Evolutionary conservation across 2,797 vertebrate genomes (phyloP), one percentile per base, ranked within the genome.

Genomic region (Alauda arvensis): DNA sequence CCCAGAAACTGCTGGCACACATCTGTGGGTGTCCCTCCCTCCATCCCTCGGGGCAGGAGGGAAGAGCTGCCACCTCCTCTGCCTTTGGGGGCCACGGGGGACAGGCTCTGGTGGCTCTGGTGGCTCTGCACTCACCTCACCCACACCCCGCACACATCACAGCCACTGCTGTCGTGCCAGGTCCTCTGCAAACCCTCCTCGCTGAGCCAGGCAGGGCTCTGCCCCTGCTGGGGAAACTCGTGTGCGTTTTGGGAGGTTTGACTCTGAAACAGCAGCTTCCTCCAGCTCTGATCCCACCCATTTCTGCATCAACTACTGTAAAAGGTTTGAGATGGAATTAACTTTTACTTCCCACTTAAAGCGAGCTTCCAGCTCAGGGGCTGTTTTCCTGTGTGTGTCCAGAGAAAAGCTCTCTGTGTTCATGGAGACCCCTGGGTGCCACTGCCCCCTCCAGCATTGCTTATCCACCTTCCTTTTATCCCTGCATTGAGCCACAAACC

Each of bases 1-100:
- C 96, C 95, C 94, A 96, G 93, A 96, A 97, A 94, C 96, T 95
- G 95, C 95, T 97, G 94, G 96, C 95, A 97, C 97, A 95, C 96
- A 95, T 93, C 91, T 89, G 92, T 87, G 94, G 89, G 85, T 42
- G 85, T 60, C 92, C 81, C 80, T 67, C 46, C 45, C 26, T 68
- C n/a, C 10, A 9, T 74, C 77, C 66, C 18, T 33, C 4, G 3
- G 77, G 85, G 57, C 83, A 71, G 66, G 14, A 83, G 77, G 48
- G 42, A 45, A 12, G n/a, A 42, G 52, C 49, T 87, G 77, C 67
- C 59, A 25, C 68, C 48, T 25, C 39, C 55, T 88, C 61, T 25
- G 33, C 18, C 53, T 40, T 33, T 25, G 57, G 53, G 49, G 39
- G 10, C 25, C 48, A 5, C 0, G 1, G 45, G 63, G 59, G 49